A percentile compares a stretch with the other conserved stretches of the same genome.
These are phyloP conservation scores for Anthrax anthrax DNA, from an alignment of 2,888 invertebrate species.

Conservation along the genomic window DNA sequence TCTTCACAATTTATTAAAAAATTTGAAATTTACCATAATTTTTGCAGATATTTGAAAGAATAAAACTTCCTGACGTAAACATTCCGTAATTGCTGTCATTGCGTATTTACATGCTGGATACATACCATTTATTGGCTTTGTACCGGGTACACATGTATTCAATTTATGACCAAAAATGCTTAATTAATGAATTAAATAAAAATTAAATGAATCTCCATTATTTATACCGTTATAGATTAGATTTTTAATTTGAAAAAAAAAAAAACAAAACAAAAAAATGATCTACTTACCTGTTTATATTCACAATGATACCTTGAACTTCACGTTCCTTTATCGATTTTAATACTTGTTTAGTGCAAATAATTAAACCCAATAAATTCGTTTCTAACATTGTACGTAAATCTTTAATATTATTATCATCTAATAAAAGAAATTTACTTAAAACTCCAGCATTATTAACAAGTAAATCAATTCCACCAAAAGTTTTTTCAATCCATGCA, in stretches of 20 bases:
- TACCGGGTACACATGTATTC: constrained; percentile 20
- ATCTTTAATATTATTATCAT: constrained; percentile 24
- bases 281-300: constrained; percentile 18
- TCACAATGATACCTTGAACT: constrained; percentile 30
- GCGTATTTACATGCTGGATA: constrained; percentile 24
- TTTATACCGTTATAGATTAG: no score
- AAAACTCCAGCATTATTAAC: constrained; percentile 18
- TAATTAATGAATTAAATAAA: constrained; percentile 9
- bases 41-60: constrained; percentile 17
- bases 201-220: no score
- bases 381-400: constrained; percentile 34
- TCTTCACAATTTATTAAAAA: no score
- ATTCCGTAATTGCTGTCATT: constrained; percentile 27
- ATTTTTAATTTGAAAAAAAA: no score
- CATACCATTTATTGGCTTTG: constrained; percentile 20
- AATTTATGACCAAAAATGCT: constrained; percentile 21
- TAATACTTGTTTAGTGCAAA: constrained; percentile 38
- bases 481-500: constrained; percentile 20
- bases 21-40: constrained; percentile 22
- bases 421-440: constrained; percentile 16
- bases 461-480: constrained; percentile 19
- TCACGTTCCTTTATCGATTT: constrained; percentile 37
- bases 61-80: constrained; percentile 23
- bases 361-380: constrained; percentile 39
- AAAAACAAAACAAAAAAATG: no score